Conservation (phyloP, 2,113 vertebrate species). For the Polypterus senegalus region DNA sequence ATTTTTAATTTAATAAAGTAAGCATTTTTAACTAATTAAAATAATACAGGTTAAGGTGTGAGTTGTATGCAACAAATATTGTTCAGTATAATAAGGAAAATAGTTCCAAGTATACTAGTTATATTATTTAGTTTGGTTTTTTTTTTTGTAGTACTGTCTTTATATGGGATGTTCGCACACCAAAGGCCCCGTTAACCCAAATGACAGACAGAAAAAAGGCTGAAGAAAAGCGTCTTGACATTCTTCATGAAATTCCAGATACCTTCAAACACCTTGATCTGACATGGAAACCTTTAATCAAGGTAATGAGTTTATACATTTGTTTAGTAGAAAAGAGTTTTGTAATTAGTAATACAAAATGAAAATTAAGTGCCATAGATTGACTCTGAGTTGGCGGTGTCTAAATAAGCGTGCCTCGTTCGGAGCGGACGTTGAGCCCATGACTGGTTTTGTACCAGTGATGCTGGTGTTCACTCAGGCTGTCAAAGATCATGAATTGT, state of each 20-base stretch:
- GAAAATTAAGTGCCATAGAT: no score
- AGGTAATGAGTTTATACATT: slow-evolving; percentile 36
- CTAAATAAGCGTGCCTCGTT: no score
- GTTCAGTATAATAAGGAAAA: no score
- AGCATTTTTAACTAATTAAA: no score
- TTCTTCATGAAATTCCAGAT: slow-evolving; percentile 32
- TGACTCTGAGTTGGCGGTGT: no score
- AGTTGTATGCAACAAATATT: no score
- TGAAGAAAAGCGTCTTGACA: slow-evolving; percentile 34
- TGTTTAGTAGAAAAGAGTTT: background rate
- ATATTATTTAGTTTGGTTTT: slow-evolving; percentile 12
- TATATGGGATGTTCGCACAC: slow-evolving; percentile 74
- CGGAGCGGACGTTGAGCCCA: no score
- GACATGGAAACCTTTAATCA: slow-evolving; percentile 71
- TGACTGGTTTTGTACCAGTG: no score
- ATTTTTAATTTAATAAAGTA: no score
- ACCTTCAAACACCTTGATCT: slow-evolving; percentile 64
- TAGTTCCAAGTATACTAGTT: background rate
- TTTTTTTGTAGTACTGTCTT: slow-evolving; percentile 51
- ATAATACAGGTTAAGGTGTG: no score
- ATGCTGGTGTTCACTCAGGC: no score
- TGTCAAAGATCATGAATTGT: no score
- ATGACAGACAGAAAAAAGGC: slow-evolving; percentile 32
- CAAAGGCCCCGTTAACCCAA: slow-evolving; percentile 18
- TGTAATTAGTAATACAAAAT: background rate